These are phyloP conservation scores for Platerodrilus igneus DNA, from an alignment of 2,888 invertebrate genomes.

Conservation along the genomic window DNA sequence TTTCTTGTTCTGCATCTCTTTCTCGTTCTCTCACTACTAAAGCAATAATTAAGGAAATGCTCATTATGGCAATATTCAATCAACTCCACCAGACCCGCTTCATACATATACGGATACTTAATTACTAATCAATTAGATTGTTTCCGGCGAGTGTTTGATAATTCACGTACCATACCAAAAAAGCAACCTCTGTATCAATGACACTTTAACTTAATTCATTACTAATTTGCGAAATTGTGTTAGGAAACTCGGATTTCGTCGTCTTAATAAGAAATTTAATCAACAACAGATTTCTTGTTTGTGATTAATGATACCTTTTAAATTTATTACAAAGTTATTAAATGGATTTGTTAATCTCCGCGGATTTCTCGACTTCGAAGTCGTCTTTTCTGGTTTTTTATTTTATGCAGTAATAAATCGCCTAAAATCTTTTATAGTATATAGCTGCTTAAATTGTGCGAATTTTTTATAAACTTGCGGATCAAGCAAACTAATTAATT, in stretches of 20 bases:
- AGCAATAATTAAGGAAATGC: constrained; percentile 41
- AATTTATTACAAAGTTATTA: constrained; percentile 12
- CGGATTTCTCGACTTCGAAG: too few species aligned
- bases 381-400: too few species aligned
- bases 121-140: constrained; percentile 33
- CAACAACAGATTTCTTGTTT: constrained; percentile 21
- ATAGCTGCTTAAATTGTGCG: too few species aligned
- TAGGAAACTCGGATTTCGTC: too few species aligned
- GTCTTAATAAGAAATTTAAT: constrained; percentile 18
- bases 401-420: too few species aligned
- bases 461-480: too few species aligned
- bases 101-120: constrained; percentile 31
- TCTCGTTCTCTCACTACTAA: too few species aligned
- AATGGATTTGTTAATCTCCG: too few species aligned
- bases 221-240: constrained; percentile 10
- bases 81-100: constrained; percentile 29
- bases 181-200: constrained; percentile 11
- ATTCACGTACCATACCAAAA: constrained; percentile 12
- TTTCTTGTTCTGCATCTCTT: too few species aligned
- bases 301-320: constrained; percentile 17
- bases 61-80: constrained; percentile 32
- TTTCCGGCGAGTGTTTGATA: constrained; percentile 24
- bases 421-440: too few species aligned
- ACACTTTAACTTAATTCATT: constrained; percentile 13
- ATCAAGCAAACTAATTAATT: too few species aligned